Base-by-base conservation (phyloP, 2,797 vertebrate species). In the Sciurus vulgaris region DNA sequence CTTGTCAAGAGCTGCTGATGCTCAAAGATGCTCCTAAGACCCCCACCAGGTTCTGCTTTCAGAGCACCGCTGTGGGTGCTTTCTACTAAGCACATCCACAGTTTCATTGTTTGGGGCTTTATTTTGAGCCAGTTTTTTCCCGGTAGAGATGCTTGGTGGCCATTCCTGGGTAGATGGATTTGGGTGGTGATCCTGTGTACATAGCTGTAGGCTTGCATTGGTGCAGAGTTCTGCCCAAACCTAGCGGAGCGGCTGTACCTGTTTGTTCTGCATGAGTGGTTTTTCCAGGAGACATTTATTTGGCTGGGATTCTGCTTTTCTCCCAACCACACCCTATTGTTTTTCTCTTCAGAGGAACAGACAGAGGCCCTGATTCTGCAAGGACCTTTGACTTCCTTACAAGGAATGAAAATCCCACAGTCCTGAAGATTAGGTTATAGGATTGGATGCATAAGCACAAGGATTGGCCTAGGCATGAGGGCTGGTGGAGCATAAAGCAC, bases 291-390 rank as follows among this genome's bases (percentile, higher is more conserved):
- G 90, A 54, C 70, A 6, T 72, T 67, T 77, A 69, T 95, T 93
- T 97, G 97, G 90, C 97, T 89, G 47, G 59, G 70, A 35, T 47
- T 89, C 49, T 35, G 2, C 65, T 92, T 96, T 93, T 84, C 94
- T 96, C 47, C 76, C 51, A 24, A 85, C 95, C 97, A 92, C 96
- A 95, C 96, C 96, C 94, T 93, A 54, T 89, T 97, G 95, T 95
- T 97, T 97, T 96, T 86, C 87, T 95, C 92, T 93, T 76, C 35
- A 59, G 91, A 95, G 63, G 78, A 89, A 84, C 65, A n/a, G 28
- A 82, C 77, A 17, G 17, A 94, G 49, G 56, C 33, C 70, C 89
- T 93, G 86, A 93, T 93, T 74, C 49, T 78, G n/a, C 77, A 87
- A 74, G 84, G 88, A 95, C 14, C 35, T 92, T 47, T 72, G 82